These are phyloP conservation scores for Hypotaenidia philippensis DNA, from an alignment of 2,797 vertebrate species.

Conservation along the genomic window DNA sequence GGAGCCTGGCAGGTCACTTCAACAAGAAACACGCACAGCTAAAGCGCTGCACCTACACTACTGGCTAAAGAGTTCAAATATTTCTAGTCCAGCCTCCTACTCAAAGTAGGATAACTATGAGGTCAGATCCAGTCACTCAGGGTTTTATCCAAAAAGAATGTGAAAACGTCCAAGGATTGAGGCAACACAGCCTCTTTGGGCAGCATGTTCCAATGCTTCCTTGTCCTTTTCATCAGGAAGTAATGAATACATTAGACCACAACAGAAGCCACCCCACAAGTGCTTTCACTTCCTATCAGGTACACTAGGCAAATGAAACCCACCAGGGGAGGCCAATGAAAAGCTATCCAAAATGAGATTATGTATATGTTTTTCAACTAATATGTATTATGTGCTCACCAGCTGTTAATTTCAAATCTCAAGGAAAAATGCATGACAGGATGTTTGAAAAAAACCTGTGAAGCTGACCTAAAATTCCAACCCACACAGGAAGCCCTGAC, in stretches of 20 bases:
- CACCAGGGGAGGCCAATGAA: background rate
- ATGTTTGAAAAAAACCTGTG: background rate
- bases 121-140: background rate
- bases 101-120: background rate
- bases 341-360: background rate
- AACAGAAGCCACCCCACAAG: background rate
- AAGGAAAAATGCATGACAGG: background rate
- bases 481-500: background rate
- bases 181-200: background rate
- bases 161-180: background rate
- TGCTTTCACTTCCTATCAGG: background rate
- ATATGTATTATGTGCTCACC: background rate
- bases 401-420: background rate
- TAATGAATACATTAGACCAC: background rate
- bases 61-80: background rate
- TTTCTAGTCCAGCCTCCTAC: background rate
- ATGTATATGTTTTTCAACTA: background rate
- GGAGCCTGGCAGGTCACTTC: background rate
- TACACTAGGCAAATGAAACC: background rate
- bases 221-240: background rate
- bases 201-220: background rate
- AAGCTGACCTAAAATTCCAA: background rate
- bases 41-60: background rate
- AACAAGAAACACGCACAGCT: background rate
- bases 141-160: background rate